Evolutionary conservation across 2,888 invertebrate species (phyloP).

Genomic region (Tipula helvola): DNA sequence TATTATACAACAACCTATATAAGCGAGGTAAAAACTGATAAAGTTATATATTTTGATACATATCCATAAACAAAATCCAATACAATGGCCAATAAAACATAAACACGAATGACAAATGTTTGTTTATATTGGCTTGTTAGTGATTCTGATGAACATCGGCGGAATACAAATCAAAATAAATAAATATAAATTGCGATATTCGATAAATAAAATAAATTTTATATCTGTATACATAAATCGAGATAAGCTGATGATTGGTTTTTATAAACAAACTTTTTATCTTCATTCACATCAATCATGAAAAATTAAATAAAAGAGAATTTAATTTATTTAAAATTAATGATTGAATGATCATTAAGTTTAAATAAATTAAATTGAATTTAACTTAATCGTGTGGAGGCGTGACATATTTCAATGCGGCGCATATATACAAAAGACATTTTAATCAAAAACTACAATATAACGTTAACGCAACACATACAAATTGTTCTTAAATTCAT

Average conservation of each 20-base stretch:
- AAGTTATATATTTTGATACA: neutral
- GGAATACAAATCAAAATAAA: neutral
- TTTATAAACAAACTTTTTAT: neutral
- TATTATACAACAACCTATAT: neutral
- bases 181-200: neutral
- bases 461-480: neutral
- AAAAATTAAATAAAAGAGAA: too few species aligned
- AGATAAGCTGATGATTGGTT: neutral
- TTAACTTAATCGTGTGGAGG: neutral
- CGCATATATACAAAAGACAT: neutral
- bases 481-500: neutral
- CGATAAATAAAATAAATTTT: neutral
- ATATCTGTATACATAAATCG: neutral
- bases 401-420: neutral
- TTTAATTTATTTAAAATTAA: neutral
- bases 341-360: neutral
- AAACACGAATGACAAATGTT: neutral
- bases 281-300: neutral
- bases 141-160: neutral
- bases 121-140: neutral
- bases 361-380: neutral
- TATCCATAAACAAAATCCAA: neutral
- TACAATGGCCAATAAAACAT: neutral
- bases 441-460: neutral
- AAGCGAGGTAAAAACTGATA: neutral